A percentile compares a stretch with the other conserved stretches of the same genome.
Conservation (phyloP, 1,140 invertebrate genomes). For the Zaprionus ghesquierei region DNA sequence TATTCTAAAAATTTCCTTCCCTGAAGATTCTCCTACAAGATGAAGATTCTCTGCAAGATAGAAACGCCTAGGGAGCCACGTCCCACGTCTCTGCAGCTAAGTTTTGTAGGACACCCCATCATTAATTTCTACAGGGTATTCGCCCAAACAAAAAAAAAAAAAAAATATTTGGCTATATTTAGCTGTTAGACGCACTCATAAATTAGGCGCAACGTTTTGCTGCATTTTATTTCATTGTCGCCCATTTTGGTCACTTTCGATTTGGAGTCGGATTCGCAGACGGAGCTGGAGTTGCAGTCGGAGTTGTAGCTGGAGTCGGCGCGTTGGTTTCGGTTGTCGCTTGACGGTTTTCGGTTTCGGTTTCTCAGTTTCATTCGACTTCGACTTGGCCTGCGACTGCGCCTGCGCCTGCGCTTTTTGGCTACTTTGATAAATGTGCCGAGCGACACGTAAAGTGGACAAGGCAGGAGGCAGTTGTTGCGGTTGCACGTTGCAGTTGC, state of each 20-base stretch:
- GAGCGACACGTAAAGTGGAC: constrained; percentile 63
- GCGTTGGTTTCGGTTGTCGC: background rate
- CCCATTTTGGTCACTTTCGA: constrained; percentile 70
- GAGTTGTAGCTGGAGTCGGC: background rate
- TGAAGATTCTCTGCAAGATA: too few species aligned
- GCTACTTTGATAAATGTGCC: constrained; percentile 57
- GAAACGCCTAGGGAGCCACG: too few species aligned
- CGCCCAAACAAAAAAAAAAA: too few species aligned
- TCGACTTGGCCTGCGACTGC: background rate
- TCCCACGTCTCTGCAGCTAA: background rate
- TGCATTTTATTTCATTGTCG: constrained; percentile 57
- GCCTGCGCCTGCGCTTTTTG: background rate
- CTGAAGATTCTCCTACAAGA: too few species aligned
- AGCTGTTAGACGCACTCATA: constrained; percentile 17
- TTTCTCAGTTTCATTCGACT: constrained; percentile 49
- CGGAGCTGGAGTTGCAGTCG: constrained; percentile 20
- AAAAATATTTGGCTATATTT: constrained; percentile 1
- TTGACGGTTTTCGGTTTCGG: constrained; percentile 19
- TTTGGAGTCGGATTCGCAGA: constrained; percentile 33
- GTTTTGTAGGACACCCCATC: background rate
- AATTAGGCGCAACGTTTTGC: constrained; percentile 30
- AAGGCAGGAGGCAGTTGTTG: constrained; percentile 34
- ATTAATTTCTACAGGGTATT: background rate
- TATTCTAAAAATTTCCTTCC: too few species aligned
- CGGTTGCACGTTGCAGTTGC: constrained; percentile 33